A percentile compares a stretch with the other conserved stretches of the same genome.
Evolutionary conservation across 2,888 invertebrate genomes (phyloP).

Genomic region (Noctuana brunneofusca): DNA sequence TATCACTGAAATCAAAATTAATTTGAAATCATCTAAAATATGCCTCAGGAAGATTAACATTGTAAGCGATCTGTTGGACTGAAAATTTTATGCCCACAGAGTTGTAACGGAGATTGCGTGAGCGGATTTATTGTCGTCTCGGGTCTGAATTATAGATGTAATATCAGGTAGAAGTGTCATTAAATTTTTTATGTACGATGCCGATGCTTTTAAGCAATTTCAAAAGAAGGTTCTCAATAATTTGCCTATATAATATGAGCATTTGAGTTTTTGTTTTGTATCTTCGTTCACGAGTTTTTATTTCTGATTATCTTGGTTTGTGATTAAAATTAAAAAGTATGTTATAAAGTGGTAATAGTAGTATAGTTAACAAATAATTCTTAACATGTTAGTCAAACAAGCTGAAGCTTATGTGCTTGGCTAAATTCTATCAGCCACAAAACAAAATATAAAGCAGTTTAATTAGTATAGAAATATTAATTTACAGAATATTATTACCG

Average conservation of each 20-base stretch:
- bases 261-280: neutral
- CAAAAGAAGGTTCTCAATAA: neutral
- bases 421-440: too few relatives aligned
- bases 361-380: too few relatives aligned
- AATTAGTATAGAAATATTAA: too few relatives aligned
- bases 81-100: slow-evolving; percentile 19
- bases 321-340: neutral
- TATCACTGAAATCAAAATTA: neutral
- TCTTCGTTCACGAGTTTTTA: neutral
- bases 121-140: slow-evolving; percentile 16
- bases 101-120: slow-evolving; percentile 27
- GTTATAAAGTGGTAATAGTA: neutral
- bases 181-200: neutral
- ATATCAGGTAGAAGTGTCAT: slow-evolving; percentile 1
- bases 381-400: too few relatives aligned
- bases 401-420: too few relatives aligned
- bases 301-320: too few relatives aligned
- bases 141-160: slow-evolving; percentile 14
- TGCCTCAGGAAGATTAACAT: slow-evolving; percentile 4
- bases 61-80: slow-evolving; percentile 15
- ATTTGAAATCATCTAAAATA: slow-evolving; percentile 4
- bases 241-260: too few relatives aligned
- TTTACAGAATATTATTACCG: too few relatives aligned
- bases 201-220: neutral
- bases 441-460: too few relatives aligned